A percentile compares a stretch with the other conserved stretches of the same genome.
phyloP scores from a whole-genome alignment of 2,113 vertebrate species.

The Cyrtonyx montezumae region DNA sequence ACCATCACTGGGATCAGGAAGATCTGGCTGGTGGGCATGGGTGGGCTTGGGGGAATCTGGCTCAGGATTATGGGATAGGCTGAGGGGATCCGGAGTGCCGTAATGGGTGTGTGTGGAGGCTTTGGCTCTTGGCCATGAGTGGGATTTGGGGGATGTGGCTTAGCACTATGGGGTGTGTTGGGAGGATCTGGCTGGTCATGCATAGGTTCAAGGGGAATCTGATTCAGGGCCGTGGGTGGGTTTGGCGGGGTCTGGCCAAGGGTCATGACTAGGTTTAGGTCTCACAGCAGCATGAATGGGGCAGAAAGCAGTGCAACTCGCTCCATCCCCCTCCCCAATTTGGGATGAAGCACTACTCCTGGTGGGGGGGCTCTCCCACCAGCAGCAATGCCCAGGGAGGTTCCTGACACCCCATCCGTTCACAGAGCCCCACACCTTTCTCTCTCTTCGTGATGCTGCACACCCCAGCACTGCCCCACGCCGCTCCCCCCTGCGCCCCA shows the following conservation, averaged over 20 bases:
- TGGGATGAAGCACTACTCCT: background rate
- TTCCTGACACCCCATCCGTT: background rate
- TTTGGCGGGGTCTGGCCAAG: background rate
- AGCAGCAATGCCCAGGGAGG: rapidly evolving
- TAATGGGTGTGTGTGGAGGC: background rate
- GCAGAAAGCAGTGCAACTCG: background rate
- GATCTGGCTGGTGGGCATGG: background rate
- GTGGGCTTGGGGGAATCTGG: too few relatives aligned
- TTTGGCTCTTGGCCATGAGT: background rate
- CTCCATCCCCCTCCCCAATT: rapidly evolving
- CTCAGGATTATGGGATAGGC: background rate
- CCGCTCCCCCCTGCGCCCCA: background rate
- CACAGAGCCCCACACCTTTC: background rate
- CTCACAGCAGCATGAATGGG: background rate
- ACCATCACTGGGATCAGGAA: background rate
- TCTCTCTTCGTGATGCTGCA: background rate
- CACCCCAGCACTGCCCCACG: background rate
- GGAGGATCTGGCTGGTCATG: background rate
- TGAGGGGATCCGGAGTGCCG: background rate
- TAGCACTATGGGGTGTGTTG: background rate
- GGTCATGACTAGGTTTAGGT: background rate
- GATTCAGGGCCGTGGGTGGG: rapidly evolving
- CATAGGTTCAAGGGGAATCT: background rate
- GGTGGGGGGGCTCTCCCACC: background rate
- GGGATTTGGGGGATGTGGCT: too few relatives aligned